These are phyloP conservation scores for Cherax quadricarinatus DNA, from an alignment of 1,140 invertebrate genomes.

Conservation along the genomic window DNA sequence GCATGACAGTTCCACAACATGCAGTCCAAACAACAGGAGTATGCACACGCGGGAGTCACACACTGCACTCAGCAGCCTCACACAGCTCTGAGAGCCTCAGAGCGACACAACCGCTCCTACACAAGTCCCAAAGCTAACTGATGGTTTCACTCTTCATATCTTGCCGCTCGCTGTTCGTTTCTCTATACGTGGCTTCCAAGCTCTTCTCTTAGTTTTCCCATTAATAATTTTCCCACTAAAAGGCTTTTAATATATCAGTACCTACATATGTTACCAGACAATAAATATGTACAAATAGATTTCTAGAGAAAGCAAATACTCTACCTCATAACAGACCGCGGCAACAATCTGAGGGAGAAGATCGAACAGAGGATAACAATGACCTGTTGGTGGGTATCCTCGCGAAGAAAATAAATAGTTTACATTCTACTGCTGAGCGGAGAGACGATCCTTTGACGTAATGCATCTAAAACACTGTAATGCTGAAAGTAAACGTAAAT, in stretches of 20 bases:
- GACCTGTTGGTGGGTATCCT: neutral
- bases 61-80: neutral
- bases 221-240: neutral
- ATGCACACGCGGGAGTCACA: too few species aligned
- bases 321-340: too few species aligned
- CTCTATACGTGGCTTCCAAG: constrained; percentile 7
- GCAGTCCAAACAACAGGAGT: neutral
- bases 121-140: constrained; percentile 37
- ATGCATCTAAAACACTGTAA: too few species aligned
- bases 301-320: neutral
- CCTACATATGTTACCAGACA: neutral
- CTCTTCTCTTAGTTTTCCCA: neutral
- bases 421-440: neutral
- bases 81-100: constrained; percentile 12
- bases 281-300: neutral
- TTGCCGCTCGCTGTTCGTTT: constrained; percentile 20
- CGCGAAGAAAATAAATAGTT: neutral
- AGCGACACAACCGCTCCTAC: constrained; percentile 20
- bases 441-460: too few species aligned
- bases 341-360: neutral
- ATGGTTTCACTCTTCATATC: neutral
- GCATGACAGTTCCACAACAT: neutral
- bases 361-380: neutral
- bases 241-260: neutral
- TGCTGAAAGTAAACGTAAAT: too few species aligned